Evolutionary conservation across 2,113 vertebrate genomes (phyloP), one percentile per base, ranked within the genome.

Genomic region (Dermatemys mawii): DNA sequence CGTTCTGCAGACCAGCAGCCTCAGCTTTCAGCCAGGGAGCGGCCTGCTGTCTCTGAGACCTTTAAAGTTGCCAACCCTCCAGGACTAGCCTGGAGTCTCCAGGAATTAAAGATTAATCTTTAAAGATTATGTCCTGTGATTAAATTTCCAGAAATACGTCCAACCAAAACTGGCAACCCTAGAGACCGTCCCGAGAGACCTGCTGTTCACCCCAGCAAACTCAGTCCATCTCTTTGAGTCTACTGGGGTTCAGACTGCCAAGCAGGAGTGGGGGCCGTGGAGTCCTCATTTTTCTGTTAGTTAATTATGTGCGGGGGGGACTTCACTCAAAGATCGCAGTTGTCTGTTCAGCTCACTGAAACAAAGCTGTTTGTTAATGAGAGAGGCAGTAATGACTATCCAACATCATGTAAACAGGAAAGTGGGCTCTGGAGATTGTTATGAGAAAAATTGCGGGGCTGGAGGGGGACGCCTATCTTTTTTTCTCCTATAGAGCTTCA

Each of bases 21-120:
- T 93, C 95, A 94, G 96, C 95, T 96, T 96, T 91, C 91, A 92
- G 83, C 49, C 88, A 13, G 89, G 88, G 92, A 96, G 83, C 87
- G 92, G 90, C 78, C 48, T 70, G 90, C 90, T 27, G 4, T 93
- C 95, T 76, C 2, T 0, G 87, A 75, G 55, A 85, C 51, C 51
- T 53, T 53, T 53, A 53, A 0, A 21, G 21, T 53, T 53, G 51
- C 51, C 51, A 53, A 22, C 21, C 51, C 51, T 53, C 51, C 51
- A 53, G 51, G 51, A 53, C 9, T 53, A 21, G 51, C 51, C 51
- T 22, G 51, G 51, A 22, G 21, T 53, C 51, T 53, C 51, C 21
- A 53, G 51, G 21, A 53, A 53, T 53, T 53, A 53, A 53, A 22
- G 51, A 53, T 53, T 22, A 8, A 53, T 53, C 51, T 53, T 53